A percentile compares a stretch with the other conserved stretches of the same genome.
phyloP scores from a whole-genome alignment of 2,113 vertebrate genomes.

The Odobenus rosmarus region DNA sequence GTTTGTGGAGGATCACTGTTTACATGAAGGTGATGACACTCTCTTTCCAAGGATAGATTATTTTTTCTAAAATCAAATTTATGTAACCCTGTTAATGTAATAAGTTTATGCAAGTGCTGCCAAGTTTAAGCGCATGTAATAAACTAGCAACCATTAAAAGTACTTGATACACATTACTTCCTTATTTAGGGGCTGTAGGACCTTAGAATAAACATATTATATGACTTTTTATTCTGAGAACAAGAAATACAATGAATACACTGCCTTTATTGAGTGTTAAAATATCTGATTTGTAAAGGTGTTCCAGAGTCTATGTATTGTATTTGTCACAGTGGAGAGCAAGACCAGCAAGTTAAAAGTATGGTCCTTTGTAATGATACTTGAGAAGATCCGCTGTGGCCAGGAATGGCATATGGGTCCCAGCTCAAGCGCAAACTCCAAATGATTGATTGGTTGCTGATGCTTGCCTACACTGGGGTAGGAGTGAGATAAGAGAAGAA shows the following conservation, averaged over 20 bases:
- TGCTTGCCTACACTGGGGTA: background rate
- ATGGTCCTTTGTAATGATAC: background rate
- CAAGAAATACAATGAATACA: background rate
- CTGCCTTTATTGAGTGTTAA: background rate
- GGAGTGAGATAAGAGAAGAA: background rate
- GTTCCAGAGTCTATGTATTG: background rate
- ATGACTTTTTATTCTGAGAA: conserved; percentile 1
- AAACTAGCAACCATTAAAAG: background rate
- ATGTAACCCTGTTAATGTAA: conserved; percentile 58
- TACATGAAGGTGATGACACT: conserved; percentile 48
- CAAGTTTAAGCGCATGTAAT: conserved; percentile 54
- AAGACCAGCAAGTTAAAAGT: background rate
- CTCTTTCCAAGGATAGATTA: conserved; percentile 55
- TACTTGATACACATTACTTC: background rate
- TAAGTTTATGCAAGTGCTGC: conserved; percentile 20
- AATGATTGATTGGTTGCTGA: background rate
- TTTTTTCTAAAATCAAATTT: conserved; percentile 72
- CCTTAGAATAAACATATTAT: background rate
- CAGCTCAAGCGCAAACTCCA: background rate
- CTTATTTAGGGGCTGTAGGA: background rate
- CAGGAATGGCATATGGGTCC: background rate
- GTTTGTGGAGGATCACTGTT: conserved; percentile 66
- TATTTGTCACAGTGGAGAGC: background rate
- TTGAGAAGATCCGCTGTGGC: background rate
- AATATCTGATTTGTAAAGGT: background rate